Percentiles rank a stretch among this genome's conserved stretches.
Conservation (phyloP, 2,888 invertebrate genomes). For the Rhagonycha lutea region DNA sequence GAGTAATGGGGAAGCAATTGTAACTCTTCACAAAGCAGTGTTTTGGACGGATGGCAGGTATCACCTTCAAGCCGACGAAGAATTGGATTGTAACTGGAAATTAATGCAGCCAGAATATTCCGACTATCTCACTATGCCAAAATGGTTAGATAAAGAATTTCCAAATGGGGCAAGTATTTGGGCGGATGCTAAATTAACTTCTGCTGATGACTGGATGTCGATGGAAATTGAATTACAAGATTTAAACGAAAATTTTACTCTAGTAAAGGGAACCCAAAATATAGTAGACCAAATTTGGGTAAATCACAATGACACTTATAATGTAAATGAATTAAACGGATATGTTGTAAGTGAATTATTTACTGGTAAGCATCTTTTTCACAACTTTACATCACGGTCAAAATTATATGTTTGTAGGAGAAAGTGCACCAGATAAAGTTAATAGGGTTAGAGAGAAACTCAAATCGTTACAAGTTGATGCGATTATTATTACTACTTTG, state of each 20-base stretch:
- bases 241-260: slow-evolving; percentile 49
- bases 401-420: slow-evolving; percentile 54
- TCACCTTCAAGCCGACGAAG: slow-evolving; percentile 75
- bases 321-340: slow-evolving; percentile 51
- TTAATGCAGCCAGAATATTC: slow-evolving; percentile 77
- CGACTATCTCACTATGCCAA: slow-evolving; percentile 63
- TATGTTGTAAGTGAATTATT: slow-evolving; percentile 57
- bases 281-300: slow-evolving; percentile 80
- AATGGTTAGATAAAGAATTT: slow-evolving; percentile 67
- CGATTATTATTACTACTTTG: slow-evolving; percentile 81
- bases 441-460: slow-evolving; percentile 67
- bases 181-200: slow-evolving; percentile 73
- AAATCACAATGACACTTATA: slow-evolving; percentile 38
- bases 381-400: not conserved
- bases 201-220: slow-evolving; percentile 70
- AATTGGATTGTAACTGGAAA: slow-evolving; percentile 88
- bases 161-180: slow-evolving; percentile 65
- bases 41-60: slow-evolving; percentile 94
- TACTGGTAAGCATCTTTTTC: slow-evolving; percentile 53
- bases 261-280: slow-evolving; percentile 64
- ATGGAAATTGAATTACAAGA: slow-evolving; percentile 62
- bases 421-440: slow-evolving; percentile 78
- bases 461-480: slow-evolving; percentile 65
- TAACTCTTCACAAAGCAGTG: slow-evolving; percentile 68
- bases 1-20: slow-evolving; percentile 70